Evolutionary conservation across 2,113 vertebrate species (phyloP).

Genomic region (Paedocypris sp.): DNA sequence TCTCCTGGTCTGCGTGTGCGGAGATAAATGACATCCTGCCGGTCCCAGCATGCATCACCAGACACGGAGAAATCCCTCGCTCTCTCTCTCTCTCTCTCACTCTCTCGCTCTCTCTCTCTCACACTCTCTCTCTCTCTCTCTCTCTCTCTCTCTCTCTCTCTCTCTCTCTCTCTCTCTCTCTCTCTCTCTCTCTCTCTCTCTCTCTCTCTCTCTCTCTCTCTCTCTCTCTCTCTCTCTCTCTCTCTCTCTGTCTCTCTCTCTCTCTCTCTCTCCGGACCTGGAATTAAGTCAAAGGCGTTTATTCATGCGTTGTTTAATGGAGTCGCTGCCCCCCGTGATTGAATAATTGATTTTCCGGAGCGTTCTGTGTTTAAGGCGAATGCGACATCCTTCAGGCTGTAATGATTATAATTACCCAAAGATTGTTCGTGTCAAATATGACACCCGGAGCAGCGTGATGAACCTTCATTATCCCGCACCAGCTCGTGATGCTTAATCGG

Average conservation of each 20-base stretch:
- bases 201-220: constrained; percentile 57
- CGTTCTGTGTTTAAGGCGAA: constrained; percentile 98
- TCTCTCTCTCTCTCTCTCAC: constrained; percentile 42
- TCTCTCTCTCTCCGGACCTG: constrained; percentile 66
- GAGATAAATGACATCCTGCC: constrained; percentile 73
- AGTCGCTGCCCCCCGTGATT: constrained; percentile 81
- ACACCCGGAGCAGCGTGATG: constrained; percentile 97
- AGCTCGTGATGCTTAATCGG: constrained; percentile 58
- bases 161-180: constrained; percentile 44
- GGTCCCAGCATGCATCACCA: constrained; percentile 61
- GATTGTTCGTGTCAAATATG: constrained; percentile 93
- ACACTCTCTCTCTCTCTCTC: too few species aligned
- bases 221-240: constrained; percentile 53
- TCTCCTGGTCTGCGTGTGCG: constrained; percentile 70
- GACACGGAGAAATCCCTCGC: constrained; percentile 37
- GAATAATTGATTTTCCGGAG: constrained; percentile 97
- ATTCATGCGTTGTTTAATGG: constrained; percentile 79
- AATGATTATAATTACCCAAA: constrained; percentile 98
- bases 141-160: constrained; percentile 62
- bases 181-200: constrained; percentile 39
- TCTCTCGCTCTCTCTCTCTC: too few species aligned
- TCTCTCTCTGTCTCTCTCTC: constrained; percentile 52
- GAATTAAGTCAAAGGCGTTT: constrained; percentile 89
- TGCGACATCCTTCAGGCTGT: constrained; percentile 95
- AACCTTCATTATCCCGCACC: constrained; percentile 77